Base-by-base conservation (phyloP, 2,888 invertebrate species). In the Spilosoma lubricipeda region DNA sequence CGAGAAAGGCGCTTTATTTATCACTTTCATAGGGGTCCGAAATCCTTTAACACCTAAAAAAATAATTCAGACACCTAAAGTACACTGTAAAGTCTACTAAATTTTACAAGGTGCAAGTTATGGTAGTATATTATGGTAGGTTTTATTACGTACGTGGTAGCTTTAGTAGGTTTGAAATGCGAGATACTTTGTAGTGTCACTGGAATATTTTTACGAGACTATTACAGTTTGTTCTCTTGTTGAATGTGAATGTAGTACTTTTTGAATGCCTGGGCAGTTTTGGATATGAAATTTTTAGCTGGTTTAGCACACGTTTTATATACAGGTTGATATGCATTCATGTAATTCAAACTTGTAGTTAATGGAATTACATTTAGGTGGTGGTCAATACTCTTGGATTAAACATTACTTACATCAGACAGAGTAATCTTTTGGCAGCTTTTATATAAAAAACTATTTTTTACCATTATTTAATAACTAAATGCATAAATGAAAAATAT, bases 31-130 rank as follows among this genome's bases (percentile, higher is more conserved):
- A 78, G 85, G 86, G 89, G 86, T 86, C 84, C 84, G 83, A 82
- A 88, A 90, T 90, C 90, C 90, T 90, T 91, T 90, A 90, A 90
- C 91, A 92, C 91, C 90, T 91, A 89, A 92, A 92, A 75, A 90
- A 92, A 92, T 91, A 90, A 92, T 91, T 91, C 89, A 89, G 77
- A 76, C 70, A 79, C 74, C 27, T 39, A 36, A 82, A 82, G 75
- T 75, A 82, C 73, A 63, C 63, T 63, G 27, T 13, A 42, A 42
- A 56, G 73, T 66, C 15, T 45, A 67, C 30, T 67, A 71, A 68
- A 75, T 30, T 68, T 65, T 70, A 59, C 70, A 66, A 72, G 73
- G 79, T 74, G 73, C 73, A 74, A 82, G 77, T 80, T 84, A 81
- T 78, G 70, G 52, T 59, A 23, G n/a, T 7, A 52, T 52, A 36